Evolutionary conservation across 2,113 vertebrate genomes (phyloP).

Genomic region (Brachionichthys hirsutus): DNA sequence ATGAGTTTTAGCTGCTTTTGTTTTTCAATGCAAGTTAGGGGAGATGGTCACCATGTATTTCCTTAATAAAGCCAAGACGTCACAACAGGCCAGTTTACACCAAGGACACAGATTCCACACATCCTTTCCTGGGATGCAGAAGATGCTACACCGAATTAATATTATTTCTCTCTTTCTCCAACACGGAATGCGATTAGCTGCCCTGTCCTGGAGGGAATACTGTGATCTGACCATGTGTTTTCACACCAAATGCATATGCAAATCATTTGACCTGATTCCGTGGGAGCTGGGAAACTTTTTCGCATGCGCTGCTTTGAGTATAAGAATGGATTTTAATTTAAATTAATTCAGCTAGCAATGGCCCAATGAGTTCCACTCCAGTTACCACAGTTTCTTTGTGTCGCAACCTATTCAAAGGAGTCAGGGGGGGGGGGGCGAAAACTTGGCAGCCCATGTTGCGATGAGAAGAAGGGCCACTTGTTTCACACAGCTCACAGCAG

Average conservation of each 20-base stretch:
- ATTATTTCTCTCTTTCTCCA: slow-evolving; percentile 11
- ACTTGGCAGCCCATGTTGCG: slow-evolving; percentile 30
- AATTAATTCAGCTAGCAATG: slow-evolving; percentile 44
- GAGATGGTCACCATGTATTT: neutral
- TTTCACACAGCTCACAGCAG: slow-evolving; percentile 18
- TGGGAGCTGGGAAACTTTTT: neutral
- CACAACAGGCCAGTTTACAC: slow-evolving; percentile 44
- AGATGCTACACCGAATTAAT: slow-evolving; percentile 4
- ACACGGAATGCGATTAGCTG: neutral
- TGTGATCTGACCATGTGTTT: neutral
- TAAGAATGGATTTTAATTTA: slow-evolving; percentile 36
- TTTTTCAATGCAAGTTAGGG: no score
- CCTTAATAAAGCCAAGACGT: slow-evolving; percentile 22
- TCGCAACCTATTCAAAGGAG: slow-evolving; percentile 46
- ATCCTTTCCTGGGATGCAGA: slow-evolving; percentile 13
- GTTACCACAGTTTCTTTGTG: slow-evolving; percentile 62
- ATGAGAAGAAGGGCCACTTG: slow-evolving; percentile 58
- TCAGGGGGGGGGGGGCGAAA: slow-evolving; percentile 50
- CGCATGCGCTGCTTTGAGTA: slow-evolving; percentile 15
- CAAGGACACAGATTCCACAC: slow-evolving; percentile 56
- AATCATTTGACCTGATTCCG: slow-evolving; percentile 7
- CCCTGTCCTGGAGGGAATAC: slow-evolving; percentile 5
- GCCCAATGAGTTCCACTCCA: slow-evolving; percentile 68
- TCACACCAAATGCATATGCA: slow-evolving; percentile 20
- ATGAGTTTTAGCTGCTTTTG: no score